These are phyloP conservation scores for Drosophila asahinai DNA, from an alignment of 1,140 invertebrate genomes.

Conservation along the genomic window DNA sequence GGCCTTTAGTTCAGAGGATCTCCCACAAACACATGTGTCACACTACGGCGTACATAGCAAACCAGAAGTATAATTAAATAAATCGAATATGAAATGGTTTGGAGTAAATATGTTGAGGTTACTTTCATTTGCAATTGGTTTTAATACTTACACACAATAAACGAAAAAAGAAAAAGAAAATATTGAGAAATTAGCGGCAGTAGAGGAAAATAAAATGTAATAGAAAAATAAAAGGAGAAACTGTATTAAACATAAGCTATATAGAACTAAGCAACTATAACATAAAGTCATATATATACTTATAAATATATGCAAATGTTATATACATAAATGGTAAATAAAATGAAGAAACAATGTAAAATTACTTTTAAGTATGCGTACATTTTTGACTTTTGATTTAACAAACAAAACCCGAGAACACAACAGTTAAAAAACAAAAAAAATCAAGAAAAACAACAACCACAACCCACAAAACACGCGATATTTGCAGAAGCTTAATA, in stretches of 20 bases:
- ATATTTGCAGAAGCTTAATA: slow-evolving; percentile 34
- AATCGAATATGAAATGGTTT: slow-evolving; percentile 42
- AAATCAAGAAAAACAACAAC: neutral
- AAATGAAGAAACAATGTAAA: slow-evolving; percentile 57
- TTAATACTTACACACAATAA: slow-evolving; percentile 42
- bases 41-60: slow-evolving; percentile 37
- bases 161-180: slow-evolving; percentile 15
- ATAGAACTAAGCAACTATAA: slow-evolving; percentile 64
- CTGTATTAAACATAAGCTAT: slow-evolving; percentile 56
- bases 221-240: slow-evolving; percentile 43
- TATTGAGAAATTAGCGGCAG: slow-evolving; percentile 42
- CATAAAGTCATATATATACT: slow-evolving; percentile 60
- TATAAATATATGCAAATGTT: slow-evolving; percentile 65
- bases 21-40: slow-evolving; percentile 38
- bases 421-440: slow-evolving; percentile 14
- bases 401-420: slow-evolving; percentile 6
- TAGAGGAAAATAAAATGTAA: slow-evolving; percentile 45
- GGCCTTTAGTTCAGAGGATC: slow-evolving; percentile 36
- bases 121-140: slow-evolving; percentile 61
- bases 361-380: slow-evolving; percentile 67
- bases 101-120: slow-evolving; percentile 26
- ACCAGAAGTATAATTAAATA: slow-evolving; percentile 27
- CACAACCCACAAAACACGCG: slow-evolving; percentile 15
- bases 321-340: slow-evolving; percentile 67
- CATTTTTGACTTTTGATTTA: slow-evolving; percentile 55